Evolutionary conservation across 1,140 invertebrate species (phyloP), one percentile per base, ranked within the genome.

Genomic region (Gonatopus flavifemur): DNA sequence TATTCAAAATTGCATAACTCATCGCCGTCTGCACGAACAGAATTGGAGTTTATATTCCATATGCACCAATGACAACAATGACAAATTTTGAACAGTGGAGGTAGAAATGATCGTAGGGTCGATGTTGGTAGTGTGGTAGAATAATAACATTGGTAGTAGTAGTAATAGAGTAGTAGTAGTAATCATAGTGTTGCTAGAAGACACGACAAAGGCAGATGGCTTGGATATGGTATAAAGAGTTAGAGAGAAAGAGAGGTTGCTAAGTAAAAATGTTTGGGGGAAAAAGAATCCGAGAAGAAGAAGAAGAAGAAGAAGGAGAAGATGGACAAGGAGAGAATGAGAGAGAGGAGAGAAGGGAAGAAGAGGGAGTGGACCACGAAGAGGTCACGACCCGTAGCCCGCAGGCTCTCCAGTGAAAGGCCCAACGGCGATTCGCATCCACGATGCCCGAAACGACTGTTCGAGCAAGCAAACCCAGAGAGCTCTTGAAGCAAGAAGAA

Each of bases 361-460:
- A 58, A 48, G 60, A 62, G 61, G 66, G 63, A 66, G 64, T 64
- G 56, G 60, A 60, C 61, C 59, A 52, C 59, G 66, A 52, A 57
- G 59, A 66, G 70, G 69, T 72, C 70, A 66, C 64, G 69, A 72
- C 69, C 70, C 57, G 67, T 58, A 67, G 55, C 62, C 67, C 65
- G 53, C 54, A 50, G 61, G 61, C 57, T 57, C 44, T 55, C 54
- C 51, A 66, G 67, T 71, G 69, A 71, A 69, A 71, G 69, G 69
- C 69, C 69, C 66, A 68, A 69, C 69, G 69, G 69, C 69, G 68
- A 71, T 71, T 57, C 67, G 64, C 61, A 67, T 65, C 66, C 66
- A 63, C 65, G 61, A 63, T 62, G 64, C 61, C 62, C 39, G 30
- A 38, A 46, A 32, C 16, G n/a, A n/a, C n/a, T n/a, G n/a, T n/a